Percentiles rank a stretch among this genome's conserved stretches.
These are phyloP conservation scores for Saiga tatarica DNA, from an alignment of 2,113 vertebrate species.

Conservation along the genomic window DNA sequence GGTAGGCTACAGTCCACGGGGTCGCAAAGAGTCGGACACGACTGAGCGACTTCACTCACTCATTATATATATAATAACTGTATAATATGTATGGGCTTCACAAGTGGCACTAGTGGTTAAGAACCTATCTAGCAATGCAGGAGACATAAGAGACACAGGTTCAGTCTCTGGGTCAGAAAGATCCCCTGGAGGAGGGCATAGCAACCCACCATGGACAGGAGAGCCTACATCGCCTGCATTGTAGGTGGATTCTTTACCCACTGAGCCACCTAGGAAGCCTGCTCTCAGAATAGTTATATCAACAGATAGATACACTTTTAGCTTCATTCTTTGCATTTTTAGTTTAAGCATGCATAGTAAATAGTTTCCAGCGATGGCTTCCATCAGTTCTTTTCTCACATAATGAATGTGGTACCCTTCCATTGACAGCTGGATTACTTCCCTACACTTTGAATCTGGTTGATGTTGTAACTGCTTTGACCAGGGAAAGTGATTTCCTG, in stretches of 20 bases:
- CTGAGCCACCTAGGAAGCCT: neutral
- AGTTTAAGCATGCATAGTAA: neutral
- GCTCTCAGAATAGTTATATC: neutral
- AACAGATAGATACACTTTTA: neutral
- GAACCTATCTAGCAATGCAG: neutral
- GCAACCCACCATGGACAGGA: neutral
- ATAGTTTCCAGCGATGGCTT: neutral
- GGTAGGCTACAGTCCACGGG: too few relatives aligned
- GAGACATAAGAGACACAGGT: neutral
- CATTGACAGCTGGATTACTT: neutral
- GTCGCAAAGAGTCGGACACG: too few relatives aligned
- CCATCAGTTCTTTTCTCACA: neutral
- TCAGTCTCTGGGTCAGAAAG: neutral
- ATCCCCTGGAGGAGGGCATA: neutral
- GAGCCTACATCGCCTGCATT: neutral
- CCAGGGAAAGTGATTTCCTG: neutral
- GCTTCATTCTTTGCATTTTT: neutral
- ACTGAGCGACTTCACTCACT: too few relatives aligned
- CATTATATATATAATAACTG: neutral
- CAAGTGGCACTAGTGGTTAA: neutral
- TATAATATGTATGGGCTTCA: neutral
- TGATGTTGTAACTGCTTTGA: neutral
- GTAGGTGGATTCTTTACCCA: neutral
- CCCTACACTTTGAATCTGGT: neutral
- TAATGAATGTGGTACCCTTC: neutral